Evolutionary conservation across 2,797 vertebrate species (phyloP).

Genomic region (Tolypeutes matacus): DNA sequence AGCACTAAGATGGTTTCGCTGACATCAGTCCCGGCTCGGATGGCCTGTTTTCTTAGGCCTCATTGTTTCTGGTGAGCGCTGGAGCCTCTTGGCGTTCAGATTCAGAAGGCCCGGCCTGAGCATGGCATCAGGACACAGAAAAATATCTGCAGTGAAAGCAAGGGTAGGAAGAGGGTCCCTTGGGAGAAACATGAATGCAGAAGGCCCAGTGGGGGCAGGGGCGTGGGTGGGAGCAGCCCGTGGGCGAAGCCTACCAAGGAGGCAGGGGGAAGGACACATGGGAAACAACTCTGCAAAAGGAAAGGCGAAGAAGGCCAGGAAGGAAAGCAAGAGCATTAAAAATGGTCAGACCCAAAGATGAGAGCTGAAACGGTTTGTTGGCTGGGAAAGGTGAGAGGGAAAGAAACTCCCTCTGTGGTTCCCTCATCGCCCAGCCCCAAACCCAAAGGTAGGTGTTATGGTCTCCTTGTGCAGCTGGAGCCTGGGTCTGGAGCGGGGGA

Average conservation of each 20-base stretch:
- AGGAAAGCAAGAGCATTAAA: not conserved
- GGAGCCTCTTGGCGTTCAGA: constrained; percentile 61
- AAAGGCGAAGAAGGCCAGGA: not conserved
- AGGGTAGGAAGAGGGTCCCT: not conserved
- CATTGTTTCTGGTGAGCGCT: constrained; percentile 71
- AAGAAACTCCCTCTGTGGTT: not conserved
- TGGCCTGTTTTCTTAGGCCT: constrained; percentile 80
- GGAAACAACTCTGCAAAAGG: not conserved
- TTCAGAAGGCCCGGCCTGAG: constrained; percentile 16
- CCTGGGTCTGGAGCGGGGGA: not conserved
- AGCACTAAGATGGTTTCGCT: constrained; percentile 69
- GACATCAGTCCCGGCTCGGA: constrained; percentile 68
- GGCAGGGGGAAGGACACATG: accelerated
- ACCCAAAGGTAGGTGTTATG: not conserved
- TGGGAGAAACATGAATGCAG: not conserved
- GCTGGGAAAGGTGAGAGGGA: not conserved
- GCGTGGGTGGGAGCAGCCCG: accelerated
- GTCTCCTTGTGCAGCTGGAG: not conserved
- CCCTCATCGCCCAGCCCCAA: not conserved
- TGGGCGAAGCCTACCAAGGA: not conserved
- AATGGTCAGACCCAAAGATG: not conserved
- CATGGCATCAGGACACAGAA: not conserved
- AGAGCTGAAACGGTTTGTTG: not conserved
- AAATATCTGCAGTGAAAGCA: not conserved
- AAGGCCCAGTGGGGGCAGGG: not conserved